Evolutionary conservation across 2,113 vertebrate species (phyloP), one percentile per base, ranked within the genome.

Genomic region (Sitta europaea): DNA sequence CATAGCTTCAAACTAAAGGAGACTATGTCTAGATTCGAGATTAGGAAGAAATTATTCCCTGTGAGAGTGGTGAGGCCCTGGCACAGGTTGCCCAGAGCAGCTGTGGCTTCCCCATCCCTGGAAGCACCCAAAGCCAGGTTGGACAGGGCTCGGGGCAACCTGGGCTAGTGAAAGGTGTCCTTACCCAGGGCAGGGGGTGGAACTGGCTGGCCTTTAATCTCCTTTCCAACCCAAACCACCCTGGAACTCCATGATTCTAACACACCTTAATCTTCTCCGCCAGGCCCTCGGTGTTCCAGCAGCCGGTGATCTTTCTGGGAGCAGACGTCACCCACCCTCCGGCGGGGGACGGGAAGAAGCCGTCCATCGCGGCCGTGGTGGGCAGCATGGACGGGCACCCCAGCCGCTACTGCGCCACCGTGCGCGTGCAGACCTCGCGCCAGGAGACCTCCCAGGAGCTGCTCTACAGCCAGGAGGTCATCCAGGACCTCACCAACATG

Each of bases 361-460:
- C 99, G 1, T 99, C 99, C 66, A 99, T 99, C 4, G 99, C 99
- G 0, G 99, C 99, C 1, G 99, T 99, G 73, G 99, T 99, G 45
- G 99, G 99, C 95, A 99, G 99, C 97, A 99, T 99, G 99, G 99
- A 99, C 2, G 99, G 99, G 5, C 99, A 99, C 84, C 99, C 99
- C 22, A 99, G 99, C 96, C 98, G 99, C 12, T 99, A 99, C 97
- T 99, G 99, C 3, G 99, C 99, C 42, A 99, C 99, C 0, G 99
- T 99, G 59, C 98, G 99, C 5, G 99, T 99, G 85, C 99, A 99
- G 97, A 99, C 99, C 3, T 99, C 99, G 2, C 98, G 99, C 13
- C 99, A 99, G 95, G 99, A 99, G 91, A 98, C 99, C 57, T 99
- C 99, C 59, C 99, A 99, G 97, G 99, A 99, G 96, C 98, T 99